Evolutionary conservation across 1,140 invertebrate genomes (phyloP), one percentile per base, ranked within the genome.

Genomic region (Carcinoscorpius rotundicauda): DNA sequence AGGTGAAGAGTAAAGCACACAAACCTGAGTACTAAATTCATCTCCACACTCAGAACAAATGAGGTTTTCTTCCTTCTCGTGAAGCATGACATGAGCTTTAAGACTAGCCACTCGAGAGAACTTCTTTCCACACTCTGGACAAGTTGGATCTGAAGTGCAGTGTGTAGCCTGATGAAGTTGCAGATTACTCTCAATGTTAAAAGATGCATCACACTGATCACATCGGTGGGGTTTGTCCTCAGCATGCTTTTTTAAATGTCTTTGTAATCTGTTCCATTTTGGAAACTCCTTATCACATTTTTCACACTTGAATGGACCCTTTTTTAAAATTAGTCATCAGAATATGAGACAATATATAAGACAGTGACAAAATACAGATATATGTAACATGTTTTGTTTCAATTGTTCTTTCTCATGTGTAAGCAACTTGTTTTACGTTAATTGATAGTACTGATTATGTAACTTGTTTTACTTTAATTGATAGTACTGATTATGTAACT

Each of bases 21-120:
- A 68, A 74, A 85, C 85, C 78, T 84, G 82, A 50, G 82, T 81
- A 63, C 79, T 76, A 76, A 87, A 87, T 71, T 85, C 83, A 67
- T 86, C 84, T 10, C 83, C 81, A 76, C 86, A 88, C 71, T 86
- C 84, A 6, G 79, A 77, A 73, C 86, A 88, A 68, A 83, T 81
- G 9, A 86, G 74, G 70, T 78, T 83, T 72, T 88, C 86, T 69
- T 87, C 86, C 68, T 81, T 81, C 72, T 86, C 81, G 69, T 88
- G 86, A 5, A 86, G 65, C 72, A 83, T 74, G 65, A 88, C 78
- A 72, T 88, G 86, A n/a, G 84, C 81, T 69, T 86, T 87, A 4
- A 87, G 78, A 74, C 84, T 84, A 10, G 86, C 86, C 57, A 85
- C 75, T 61, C 86, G 76, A 3, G 82, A 80, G 74, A 87, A 87